Evolutionary conservation across 2,113 vertebrate genomes (phyloP), one percentile per base, ranked within the genome.

Genomic region (Pampusana beccarii): DNA sequence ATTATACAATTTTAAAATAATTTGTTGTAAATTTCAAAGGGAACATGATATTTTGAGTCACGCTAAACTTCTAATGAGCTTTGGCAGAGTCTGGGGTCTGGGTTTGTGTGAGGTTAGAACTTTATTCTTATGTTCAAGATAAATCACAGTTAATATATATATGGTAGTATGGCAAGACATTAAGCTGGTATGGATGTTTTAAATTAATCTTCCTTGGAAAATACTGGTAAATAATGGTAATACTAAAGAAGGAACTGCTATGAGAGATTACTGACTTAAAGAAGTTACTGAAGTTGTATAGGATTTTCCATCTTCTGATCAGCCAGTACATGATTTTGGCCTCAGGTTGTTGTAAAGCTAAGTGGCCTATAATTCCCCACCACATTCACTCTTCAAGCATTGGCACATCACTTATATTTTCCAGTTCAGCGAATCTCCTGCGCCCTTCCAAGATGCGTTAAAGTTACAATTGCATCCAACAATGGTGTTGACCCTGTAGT

Each of bases 301-400:
- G 70, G n/a, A 80, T 94, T 95, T 97, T 97, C 92, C 95, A 85
- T 91, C 56, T 69, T 73, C 42, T 86, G 25, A 77, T 95, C 79
- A 85, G 74, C 33, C 79, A 88, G 50, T 57, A 58, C 31, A 42
- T 50, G 53, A 84, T 46, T 94, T 77, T 81, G 92, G 80, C 82
- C 72, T 84, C 62, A 70, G 53, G 53, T 53, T 92, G 34, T 78
- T 92, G 67, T 94, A 64, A 96, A 64, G 44, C 26, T 72, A 78
- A 83, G 46, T 1, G 10, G 34, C 24, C 33, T 53, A 2, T 83
- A 86, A 90, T 83, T 90, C 80, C 31, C 53, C 42, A 33, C 71
- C 64, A 71, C 67, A 31, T 65, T 72, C 46, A 40, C 25, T 96
- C 57, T 91, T 91, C 16, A 86, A 74, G 11, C 33, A 65, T 5